A percentile compares a stretch with the other conserved stretches of the same genome.
These are phyloP conservation scores for Cygnus buccinator DNA, from an alignment of 2,113 vertebrate species.

Conservation along the genomic window DNA sequence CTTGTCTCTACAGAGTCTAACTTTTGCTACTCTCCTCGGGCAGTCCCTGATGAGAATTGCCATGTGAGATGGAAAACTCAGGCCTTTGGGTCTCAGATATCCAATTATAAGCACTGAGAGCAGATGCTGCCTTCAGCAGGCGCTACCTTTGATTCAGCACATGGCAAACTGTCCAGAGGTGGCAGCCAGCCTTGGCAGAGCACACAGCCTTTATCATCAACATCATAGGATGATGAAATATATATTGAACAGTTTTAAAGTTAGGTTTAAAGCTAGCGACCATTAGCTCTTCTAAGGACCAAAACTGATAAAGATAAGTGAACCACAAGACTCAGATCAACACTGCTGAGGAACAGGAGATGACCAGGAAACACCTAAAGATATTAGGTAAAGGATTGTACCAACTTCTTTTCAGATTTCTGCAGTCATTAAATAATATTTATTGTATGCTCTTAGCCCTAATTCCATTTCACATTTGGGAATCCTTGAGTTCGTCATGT, in stretches of 20 bases:
- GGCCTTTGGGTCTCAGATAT: neutral
- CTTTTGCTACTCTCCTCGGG: neutral
- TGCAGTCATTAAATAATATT: neutral
- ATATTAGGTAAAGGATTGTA: neutral
- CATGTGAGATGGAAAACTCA: accelerated
- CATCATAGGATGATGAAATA: neutral
- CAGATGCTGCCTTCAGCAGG: neutral
- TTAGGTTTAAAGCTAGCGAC: neutral
- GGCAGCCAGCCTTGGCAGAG: neutral
- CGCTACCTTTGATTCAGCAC: neutral
- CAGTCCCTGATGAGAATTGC: neutral
- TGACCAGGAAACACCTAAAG: neutral
- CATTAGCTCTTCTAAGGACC: neutral
- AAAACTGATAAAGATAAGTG: neutral
- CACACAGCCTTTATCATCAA: neutral
- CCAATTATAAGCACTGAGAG: neutral
- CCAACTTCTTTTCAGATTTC: accelerated
- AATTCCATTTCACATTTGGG: neutral
- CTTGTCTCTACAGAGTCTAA: neutral
- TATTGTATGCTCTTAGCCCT: accelerated
- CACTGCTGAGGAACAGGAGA: neutral
- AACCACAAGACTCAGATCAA: neutral
- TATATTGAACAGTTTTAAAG: too few relatives aligned
- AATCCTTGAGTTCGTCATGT: neutral
- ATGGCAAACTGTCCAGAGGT: neutral